A percentile compares a stretch with the other conserved stretches of the same genome.
phyloP scores from a whole-genome alignment of 1,140 invertebrate genomes.

The Amyelois transitella region DNA sequence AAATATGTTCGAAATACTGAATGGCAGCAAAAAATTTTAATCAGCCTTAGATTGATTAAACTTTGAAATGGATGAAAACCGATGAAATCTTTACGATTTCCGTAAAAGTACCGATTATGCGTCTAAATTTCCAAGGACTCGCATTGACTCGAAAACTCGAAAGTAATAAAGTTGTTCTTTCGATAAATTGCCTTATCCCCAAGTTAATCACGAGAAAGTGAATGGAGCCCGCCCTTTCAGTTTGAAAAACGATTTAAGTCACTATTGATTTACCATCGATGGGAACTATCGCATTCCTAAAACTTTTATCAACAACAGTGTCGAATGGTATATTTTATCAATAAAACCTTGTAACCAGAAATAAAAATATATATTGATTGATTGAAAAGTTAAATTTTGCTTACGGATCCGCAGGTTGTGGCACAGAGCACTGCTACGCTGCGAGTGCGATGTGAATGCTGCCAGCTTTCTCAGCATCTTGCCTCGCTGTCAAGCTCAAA shows the following conservation, averaged over 20 bases:
- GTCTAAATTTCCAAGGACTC: slow-evolving; percentile 34
- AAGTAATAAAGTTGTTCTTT: slow-evolving; percentile 62
- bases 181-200: slow-evolving; percentile 55
- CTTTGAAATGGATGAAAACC: slow-evolving; percentile 32
- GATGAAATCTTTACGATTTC: slow-evolving; percentile 46
- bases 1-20: neutral
- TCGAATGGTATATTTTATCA: too few species aligned
- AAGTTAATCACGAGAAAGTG: slow-evolving; percentile 49
- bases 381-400: too few species aligned
- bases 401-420: too few species aligned
- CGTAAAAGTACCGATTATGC: slow-evolving; percentile 50
- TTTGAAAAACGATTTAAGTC: slow-evolving; percentile 45
- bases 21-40: neutral
- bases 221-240: slow-evolving; percentile 15
- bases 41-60: neutral
- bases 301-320: too few species aligned
- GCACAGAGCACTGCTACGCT: too few species aligned
- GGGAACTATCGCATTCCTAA: slow-evolving; percentile 12
- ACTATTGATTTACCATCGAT: slow-evolving; percentile 41
- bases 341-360: too few species aligned
- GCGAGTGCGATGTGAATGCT: too few species aligned
- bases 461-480: too few species aligned
- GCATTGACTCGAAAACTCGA: slow-evolving; percentile 42
- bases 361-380: too few species aligned
- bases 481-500: too few species aligned